A percentile compares a stretch with the other conserved stretches of the same genome.
These are phyloP conservation scores for Drosophila robusta DNA, from an alignment of 2,888 invertebrate genomes.

Conservation along the genomic window DNA sequence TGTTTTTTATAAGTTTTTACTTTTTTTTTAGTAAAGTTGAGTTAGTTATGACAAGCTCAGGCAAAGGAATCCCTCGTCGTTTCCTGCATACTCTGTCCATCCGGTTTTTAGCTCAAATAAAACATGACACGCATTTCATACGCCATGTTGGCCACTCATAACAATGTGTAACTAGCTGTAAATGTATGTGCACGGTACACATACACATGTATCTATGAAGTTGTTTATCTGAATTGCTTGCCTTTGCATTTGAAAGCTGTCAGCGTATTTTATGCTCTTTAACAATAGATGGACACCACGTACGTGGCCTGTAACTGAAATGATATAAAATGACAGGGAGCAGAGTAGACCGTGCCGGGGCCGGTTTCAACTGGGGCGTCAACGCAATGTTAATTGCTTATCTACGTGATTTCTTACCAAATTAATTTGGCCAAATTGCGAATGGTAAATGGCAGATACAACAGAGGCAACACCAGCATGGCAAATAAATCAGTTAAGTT, in stretches of 20 bases:
- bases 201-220: conserved; percentile 15
- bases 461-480: conserved; percentile 13
- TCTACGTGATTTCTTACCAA: conserved; percentile 84
- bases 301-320: conserved; percentile 69
- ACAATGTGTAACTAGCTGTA: conserved; percentile 33
- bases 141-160: conserved; percentile 23
- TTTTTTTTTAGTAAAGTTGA: background rate
- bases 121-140: conserved; percentile 13
- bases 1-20: background rate
- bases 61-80: background rate
- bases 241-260: conserved; percentile 68
- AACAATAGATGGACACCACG: conserved; percentile 67
- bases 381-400: conserved; percentile 82
- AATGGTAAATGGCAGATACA: conserved; percentile 39
- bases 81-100: background rate
- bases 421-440: conserved; percentile 83
- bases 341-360: background rate
- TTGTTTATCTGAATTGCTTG: conserved; percentile 21
- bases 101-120: background rate
- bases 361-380: conserved; percentile 36
- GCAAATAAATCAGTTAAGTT: conserved; percentile 76
- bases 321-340: conserved; percentile 36
- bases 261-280: conserved; percentile 70
- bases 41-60: too few relatives aligned
- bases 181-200: background rate